phyloP scores from a whole-genome alignment of 2,113 vertebrate genomes.

The human region GRCh38 chr4:30459501-30460000 shows the following conservation, averaged over 20 bases:
- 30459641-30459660: background rate
- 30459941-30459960: background rate
- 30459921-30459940: background rate
- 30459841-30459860: background rate
- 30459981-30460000: background rate
- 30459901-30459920: background rate
- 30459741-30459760: background rate
- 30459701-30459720: background rate
- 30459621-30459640: background rate
- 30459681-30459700: background rate
- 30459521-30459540: background rate
- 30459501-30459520: background rate
- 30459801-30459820: background rate
- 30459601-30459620: background rate
- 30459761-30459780: background rate
- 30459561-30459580: background rate
- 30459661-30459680: too few species aligned
- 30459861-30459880: background rate
- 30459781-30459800: background rate
- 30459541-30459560: background rate
- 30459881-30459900: background rate
- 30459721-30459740: background rate
- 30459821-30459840: background rate
- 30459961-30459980: background rate
- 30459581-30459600: too few species aligned